A percentile compares a stretch with the other conserved stretches of the same genome.
Evolutionary conservation across 2,797 vertebrate species (phyloP).

Genomic region (Gila robusta): DNA sequence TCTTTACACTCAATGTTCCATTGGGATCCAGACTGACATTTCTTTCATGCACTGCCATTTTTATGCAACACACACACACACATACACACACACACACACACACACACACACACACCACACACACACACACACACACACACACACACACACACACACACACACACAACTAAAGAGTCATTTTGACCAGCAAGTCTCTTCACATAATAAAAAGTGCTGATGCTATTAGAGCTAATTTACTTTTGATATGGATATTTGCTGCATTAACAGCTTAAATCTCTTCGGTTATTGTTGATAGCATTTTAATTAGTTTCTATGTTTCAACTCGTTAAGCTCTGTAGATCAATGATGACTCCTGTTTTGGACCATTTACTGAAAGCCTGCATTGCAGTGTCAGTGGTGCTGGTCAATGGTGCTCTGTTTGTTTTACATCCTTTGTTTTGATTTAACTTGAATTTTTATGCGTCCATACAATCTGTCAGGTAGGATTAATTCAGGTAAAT

Average conservation of each 20-base stretch:
- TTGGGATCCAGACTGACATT: neutral
- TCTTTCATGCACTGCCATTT: neutral
- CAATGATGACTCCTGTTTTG: constrained; percentile 1
- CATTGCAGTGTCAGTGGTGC: neutral
- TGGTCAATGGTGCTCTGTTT: neutral
- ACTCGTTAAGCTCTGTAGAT: constrained; percentile 20
- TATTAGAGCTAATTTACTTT: constrained; percentile 25
- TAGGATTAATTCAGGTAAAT: neutral
- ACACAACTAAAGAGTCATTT: neutral
- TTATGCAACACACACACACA: neutral
- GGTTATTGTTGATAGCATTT: constrained; percentile 27
- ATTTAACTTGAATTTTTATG: neutral
- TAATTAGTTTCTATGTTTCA: constrained; percentile 38
- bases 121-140: neutral
- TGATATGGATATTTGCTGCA: neutral
- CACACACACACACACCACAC: neutral
- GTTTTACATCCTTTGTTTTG: constrained; percentile 4
- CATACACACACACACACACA: neutral
- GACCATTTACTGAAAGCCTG: neutral
- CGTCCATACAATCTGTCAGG: neutral
- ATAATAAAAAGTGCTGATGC: neutral
- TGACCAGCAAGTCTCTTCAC: neutral
- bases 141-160: too few species aligned
- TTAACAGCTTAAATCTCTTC: constrained; percentile 12
- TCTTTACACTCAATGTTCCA: neutral